These are phyloP conservation scores for Carabus problematicus DNA, from an alignment of 2,888 invertebrate genomes.

Conservation along the genomic window DNA sequence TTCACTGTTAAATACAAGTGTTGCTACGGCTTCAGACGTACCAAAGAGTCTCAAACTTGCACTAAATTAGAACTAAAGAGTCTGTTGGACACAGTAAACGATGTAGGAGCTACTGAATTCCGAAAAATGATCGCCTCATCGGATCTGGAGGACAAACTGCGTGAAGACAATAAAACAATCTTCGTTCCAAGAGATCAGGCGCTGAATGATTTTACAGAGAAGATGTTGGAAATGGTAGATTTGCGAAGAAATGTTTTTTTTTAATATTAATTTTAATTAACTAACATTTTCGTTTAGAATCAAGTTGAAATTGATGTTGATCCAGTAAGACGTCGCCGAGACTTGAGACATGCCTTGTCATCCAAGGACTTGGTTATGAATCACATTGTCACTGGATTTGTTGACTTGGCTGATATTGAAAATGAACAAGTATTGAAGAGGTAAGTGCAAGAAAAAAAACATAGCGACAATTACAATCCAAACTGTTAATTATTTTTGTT, in stretches of 20 bases:
- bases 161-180: conserved; percentile 66
- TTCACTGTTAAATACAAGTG: conserved; percentile 70
- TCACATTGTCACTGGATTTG: conserved; percentile 66
- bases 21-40: conserved; percentile 69
- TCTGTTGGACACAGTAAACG: conserved; percentile 64
- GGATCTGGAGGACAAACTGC: conserved; percentile 61
- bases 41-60: conserved; percentile 52
- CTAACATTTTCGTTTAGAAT: conserved; percentile 56
- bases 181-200: conserved; percentile 70
- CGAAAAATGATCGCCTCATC: conserved; percentile 62
- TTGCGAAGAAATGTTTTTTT: not conserved
- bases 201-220: conserved; percentile 64
- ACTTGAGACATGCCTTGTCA: conserved; percentile 54
- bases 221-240: conserved; percentile 64
- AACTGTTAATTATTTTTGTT: conserved; percentile 2
- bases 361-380: conserved; percentile 63
- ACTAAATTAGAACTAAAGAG: conserved; percentile 64
- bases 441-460: conserved; percentile 47
- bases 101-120: conserved; percentile 67
- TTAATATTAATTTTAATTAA: not conserved
- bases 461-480: too few species aligned
- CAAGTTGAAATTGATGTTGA: conserved; percentile 56
- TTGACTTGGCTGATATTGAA: conserved; percentile 64
- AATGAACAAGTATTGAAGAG: conserved; percentile 64
- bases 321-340: conserved; percentile 48